phyloP scores from a whole-genome alignment of 1,140 invertebrate genomes.

The Drusus annulatus region DNA sequence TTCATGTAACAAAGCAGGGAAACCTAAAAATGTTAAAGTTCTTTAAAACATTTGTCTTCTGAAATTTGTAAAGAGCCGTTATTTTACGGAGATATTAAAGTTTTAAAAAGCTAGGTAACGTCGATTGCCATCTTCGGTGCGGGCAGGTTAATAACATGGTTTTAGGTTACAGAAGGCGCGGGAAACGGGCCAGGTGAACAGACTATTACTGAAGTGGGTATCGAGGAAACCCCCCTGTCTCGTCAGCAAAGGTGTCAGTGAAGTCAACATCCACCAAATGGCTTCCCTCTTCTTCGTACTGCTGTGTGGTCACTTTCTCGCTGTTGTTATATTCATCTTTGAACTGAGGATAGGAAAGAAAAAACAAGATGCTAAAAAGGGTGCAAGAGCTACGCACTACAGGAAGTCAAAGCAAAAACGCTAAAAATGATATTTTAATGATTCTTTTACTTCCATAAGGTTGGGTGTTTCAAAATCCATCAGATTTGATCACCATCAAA shows the following conservation, averaged over 20 bases:
- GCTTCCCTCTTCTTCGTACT: conserved; percentile 39
- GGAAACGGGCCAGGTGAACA: conserved; percentile 52
- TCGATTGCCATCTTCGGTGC: too few species aligned
- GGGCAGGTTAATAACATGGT: conserved; percentile 13
- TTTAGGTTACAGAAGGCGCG: conserved; percentile 49
- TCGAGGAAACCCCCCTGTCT: conserved; percentile 54
- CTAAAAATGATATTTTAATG: not conserved
- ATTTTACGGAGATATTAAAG: too few species aligned
- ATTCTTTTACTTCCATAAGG: too few species aligned
- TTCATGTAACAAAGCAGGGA: too few species aligned
- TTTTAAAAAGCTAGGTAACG: too few species aligned
- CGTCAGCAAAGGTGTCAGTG: conserved; percentile 52
- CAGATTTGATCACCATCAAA: too few species aligned
- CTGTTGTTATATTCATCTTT: conserved; percentile 17
- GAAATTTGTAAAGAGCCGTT: too few species aligned
- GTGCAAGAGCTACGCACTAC: not conserved
- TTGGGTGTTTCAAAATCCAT: too few species aligned
- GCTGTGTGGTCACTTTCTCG: not conserved
- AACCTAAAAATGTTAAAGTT: too few species aligned
- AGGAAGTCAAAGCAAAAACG: not conserved
- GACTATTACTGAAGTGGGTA: conserved; percentile 48
- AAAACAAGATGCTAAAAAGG: not conserved
- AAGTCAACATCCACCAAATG: conserved; percentile 53
- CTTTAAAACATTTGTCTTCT: too few species aligned
- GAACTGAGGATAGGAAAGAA: conserved; percentile 32